Percentiles rank a stretch among this genome's conserved stretches.
Evolutionary conservation across 1,140 invertebrate species (phyloP).

Genomic region (Drosophila yakuba): DNA sequence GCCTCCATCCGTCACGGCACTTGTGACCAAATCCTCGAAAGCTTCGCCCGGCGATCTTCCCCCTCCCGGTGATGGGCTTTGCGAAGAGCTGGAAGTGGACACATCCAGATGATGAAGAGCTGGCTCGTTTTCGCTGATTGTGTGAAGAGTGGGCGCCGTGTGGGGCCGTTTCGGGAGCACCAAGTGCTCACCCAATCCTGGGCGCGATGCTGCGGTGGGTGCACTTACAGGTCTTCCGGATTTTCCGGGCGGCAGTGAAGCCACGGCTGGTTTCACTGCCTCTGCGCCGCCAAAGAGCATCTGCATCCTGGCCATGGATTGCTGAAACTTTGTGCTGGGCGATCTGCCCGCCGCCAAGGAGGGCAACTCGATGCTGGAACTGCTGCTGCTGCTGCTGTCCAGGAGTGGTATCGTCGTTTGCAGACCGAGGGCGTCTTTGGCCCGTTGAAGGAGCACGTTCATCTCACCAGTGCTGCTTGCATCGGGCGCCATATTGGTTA

Average conservation of each 20-base stretch:
- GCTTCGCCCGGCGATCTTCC: background rate
- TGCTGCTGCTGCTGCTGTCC: constrained; percentile 22
- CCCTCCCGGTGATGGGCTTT: background rate
- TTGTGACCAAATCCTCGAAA: constrained; percentile 19
- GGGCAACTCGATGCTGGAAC: background rate
- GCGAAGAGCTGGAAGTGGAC: constrained; percentile 2
- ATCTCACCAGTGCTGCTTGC: constrained; percentile 31
- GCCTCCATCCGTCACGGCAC: background rate
- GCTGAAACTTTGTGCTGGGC: constrained; percentile 31
- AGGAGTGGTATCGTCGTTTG: background rate
- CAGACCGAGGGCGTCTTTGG: constrained; percentile 20
- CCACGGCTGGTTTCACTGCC: background rate
- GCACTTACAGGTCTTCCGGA: constrained; percentile 48
- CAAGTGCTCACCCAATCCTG: background rate
- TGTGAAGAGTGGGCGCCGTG: constrained; percentile 44
- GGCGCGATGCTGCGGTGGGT: constrained; percentile 24
- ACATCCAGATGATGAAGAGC: background rate
- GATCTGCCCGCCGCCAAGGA: background rate
- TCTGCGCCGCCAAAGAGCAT: constrained; percentile 50
- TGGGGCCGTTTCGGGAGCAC: constrained; percentile 29
- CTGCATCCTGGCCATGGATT: constrained; percentile 71
- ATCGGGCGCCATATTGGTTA: background rate
- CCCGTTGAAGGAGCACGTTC: constrained; percentile 7
- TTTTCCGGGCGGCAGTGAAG: background rate
- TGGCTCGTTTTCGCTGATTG: constrained; percentile 2